Evolutionary conservation across 2,888 invertebrate genomes (phyloP).

Genomic region (Hemicrepidius hirtus): DNA sequence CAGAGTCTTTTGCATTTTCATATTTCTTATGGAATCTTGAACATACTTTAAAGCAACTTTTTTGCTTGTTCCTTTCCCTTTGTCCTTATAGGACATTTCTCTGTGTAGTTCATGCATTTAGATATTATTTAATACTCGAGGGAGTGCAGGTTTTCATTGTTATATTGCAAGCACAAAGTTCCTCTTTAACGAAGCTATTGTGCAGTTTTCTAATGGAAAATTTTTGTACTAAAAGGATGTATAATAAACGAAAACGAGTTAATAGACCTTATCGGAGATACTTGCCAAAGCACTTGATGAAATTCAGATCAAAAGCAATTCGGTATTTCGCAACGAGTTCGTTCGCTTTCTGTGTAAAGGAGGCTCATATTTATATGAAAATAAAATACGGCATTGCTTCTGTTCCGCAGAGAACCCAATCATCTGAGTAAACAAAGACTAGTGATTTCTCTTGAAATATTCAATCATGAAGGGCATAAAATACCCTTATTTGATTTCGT

Average conservation of each 20-base stretch:
- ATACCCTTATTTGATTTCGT: constrained; percentile 38
- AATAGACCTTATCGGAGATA: background rate
- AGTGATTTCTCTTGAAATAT: constrained; percentile 40
- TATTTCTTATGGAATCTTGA: too few relatives aligned
- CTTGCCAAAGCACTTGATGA: constrained; percentile 66
- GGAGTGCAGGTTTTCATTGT: background rate
- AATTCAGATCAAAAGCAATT: constrained; percentile 34
- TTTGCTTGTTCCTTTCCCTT: too few relatives aligned
- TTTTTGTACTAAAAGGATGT: background rate
- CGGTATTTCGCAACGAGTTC: constrained; percentile 10
- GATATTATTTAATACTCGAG: constrained; percentile 6
- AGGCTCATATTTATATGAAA: constrained; percentile 36
- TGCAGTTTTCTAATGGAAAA: background rate
- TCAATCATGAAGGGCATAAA: constrained; percentile 36
- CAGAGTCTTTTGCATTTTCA: too few relatives aligned
- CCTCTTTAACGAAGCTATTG: background rate
- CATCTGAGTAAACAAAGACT: constrained; percentile 42
- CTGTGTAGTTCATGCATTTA: background rate
- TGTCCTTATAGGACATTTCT: background rate
- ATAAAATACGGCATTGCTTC: constrained; percentile 33
- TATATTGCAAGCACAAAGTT: background rate
- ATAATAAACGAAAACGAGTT: constrained; percentile 9
- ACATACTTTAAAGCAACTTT: too few relatives aligned
- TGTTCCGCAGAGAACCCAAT: constrained; percentile 37
- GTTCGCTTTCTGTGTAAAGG: constrained; percentile 13